Percentiles rank a stretch among this genome's conserved stretches.
phyloP scores from a whole-genome alignment of 2,888 invertebrate species.

The Drosophila ezoana region DNA sequence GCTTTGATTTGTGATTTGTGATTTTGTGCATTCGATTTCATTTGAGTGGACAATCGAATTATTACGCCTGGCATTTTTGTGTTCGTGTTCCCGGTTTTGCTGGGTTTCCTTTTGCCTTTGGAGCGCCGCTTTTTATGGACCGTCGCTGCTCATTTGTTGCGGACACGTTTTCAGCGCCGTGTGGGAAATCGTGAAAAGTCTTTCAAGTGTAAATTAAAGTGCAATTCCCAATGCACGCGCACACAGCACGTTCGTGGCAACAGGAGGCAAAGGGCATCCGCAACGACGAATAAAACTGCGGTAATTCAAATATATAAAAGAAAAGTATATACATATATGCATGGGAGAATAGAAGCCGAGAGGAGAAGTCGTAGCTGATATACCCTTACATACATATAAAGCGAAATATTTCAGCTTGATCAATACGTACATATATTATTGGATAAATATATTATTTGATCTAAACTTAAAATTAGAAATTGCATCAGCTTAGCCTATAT shows the following conservation, averaged over 20 bases:
- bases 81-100: conserved; percentile 8
- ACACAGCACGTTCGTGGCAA: conserved; percentile 48
- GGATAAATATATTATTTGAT: no score
- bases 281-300: conserved; percentile 40
- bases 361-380: neutral
- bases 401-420: no score
- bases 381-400: conserved; percentile 15
- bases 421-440: no score
- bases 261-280: conserved; percentile 24
- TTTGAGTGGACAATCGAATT: conserved; percentile 79
- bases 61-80: conserved; percentile 57
- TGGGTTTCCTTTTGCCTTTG: neutral
- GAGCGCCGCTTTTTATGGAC: conserved; percentile 46
- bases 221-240: conserved; percentile 64
- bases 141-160: conserved; percentile 76
- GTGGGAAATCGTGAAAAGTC: conserved; percentile 67
- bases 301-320: conserved; percentile 50
- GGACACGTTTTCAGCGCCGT: conserved; percentile 68
- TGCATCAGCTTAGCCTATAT: no score
- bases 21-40: conserved; percentile 75
- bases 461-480: no score
- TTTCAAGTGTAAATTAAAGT: conserved; percentile 75
- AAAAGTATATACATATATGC: neutral
- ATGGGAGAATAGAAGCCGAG: no score
- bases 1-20: conserved; percentile 44